Base-by-base conservation (phyloP, 92 coral and sea anemone species). In the Paragorgia papillata region DNA sequence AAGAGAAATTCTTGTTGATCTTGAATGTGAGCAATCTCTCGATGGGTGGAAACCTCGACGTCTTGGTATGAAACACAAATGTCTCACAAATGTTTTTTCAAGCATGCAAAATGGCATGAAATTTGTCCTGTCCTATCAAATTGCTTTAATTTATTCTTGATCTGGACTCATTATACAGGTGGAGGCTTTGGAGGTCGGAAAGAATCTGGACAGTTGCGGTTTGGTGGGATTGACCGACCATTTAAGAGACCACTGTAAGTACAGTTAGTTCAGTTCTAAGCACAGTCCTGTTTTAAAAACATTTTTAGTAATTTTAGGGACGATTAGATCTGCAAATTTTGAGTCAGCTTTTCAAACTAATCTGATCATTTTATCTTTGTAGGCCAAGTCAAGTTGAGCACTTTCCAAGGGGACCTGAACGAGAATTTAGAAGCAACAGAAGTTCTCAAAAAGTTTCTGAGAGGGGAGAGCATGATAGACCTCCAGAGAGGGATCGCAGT, bases 121-220 rank as follows among this genome's bases (percentile, higher is more conserved):
- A n/a, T n/a, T n/a, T n/a, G n/a, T n/a, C n/a, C n/a, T n/a, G n/a
- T n/a, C n/a, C n/a, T n/a, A n/a, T n/a, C n/a, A n/a, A n/a, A n/a
- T n/a, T n/a, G n/a, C n/a, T n/a, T n/a, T n/a, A n/a, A n/a, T n/a
- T n/a, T n/a, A n/a, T n/a, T n/a, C n/a, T n/a, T n/a, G n/a, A n/a
- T n/a, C n/a, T n/a, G n/a, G n/a, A n/a, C n/a, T n/a, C n/a, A n/a
- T n/a, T n/a, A n/a, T n/a, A n/a, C n/a, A 93, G 99, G 99, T 51
- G 99, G 99, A 58, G 99, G 99, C 14, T 88, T 92, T 89, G 99
- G 99, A 33, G 99, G 99, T 4, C 83, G 88, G 54, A 95, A 95
- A 62, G 99, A 95, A 62, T 95, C 99, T 8, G 99, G 99, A 13
- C 99, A 95, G 69, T 73, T 95, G 70, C 88, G 99, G 61, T 95